Percentiles rank a stretch among this genome's conserved stretches.
Conservation (phyloP, 2,888 invertebrate species). For the Andrena haemorrhoa region DNA sequence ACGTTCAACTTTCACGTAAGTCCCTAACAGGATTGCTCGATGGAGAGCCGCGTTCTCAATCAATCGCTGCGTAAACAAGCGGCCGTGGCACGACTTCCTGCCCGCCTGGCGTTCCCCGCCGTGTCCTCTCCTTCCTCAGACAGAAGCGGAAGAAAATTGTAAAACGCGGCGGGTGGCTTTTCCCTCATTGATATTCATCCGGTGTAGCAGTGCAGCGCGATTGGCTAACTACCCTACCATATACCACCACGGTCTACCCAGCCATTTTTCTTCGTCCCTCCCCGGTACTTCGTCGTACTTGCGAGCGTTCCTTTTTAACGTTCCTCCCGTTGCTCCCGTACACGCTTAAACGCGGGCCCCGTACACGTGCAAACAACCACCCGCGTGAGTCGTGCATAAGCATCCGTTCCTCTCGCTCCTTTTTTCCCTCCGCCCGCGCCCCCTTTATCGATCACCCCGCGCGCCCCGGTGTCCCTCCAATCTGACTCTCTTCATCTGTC, state of each 20-base stretch:
- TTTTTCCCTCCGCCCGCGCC: background rate
- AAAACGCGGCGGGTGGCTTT: constrained; percentile 79
- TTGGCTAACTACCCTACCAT: constrained; percentile 82
- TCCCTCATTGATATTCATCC: constrained; percentile 83
- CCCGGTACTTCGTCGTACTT: constrained; percentile 28
- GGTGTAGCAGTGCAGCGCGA: constrained; percentile 79
- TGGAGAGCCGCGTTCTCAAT: constrained; percentile 73
- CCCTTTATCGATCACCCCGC: constrained; percentile 43
- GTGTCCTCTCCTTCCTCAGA: constrained; percentile 41
- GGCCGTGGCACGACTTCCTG: constrained; percentile 54
- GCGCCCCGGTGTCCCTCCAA: constrained; percentile 21
- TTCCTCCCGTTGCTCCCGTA: constrained; percentile 37
- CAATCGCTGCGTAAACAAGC: constrained; percentile 73
- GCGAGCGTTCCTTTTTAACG: constrained; percentile 52
- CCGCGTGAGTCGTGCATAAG: constrained; percentile 44
- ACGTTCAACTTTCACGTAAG: constrained; percentile 36
- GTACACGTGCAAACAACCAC: constrained; percentile 39
- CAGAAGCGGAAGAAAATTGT: constrained; percentile 77
- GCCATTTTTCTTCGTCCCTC: constrained; percentile 54
- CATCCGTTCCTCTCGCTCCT: constrained; percentile 46
- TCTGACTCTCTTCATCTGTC: constrained; percentile 9
- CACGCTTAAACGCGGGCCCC: constrained; percentile 43
- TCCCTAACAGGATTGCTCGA: constrained; percentile 66
- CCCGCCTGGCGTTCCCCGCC: constrained; percentile 7
- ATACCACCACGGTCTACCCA: constrained; percentile 67